Conservation (phyloP, 2,888 invertebrate species). For the Rotaria macrura region DNA sequence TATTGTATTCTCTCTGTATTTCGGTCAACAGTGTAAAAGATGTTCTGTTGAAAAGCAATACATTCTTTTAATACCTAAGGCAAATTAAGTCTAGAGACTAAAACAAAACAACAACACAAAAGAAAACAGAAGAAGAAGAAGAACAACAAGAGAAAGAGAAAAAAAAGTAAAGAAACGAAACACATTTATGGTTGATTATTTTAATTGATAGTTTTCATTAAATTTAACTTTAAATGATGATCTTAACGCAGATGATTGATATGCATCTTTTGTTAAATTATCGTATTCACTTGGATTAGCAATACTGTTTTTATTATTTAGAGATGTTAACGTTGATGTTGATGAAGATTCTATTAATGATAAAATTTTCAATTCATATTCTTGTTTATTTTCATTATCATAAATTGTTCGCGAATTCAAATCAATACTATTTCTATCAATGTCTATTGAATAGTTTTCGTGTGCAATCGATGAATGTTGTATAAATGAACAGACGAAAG, state of each 20-base stretch:
- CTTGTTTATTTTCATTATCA: neutral
- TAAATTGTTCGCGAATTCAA: neutral
- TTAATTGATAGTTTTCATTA: too few relatives aligned
- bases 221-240: too few relatives aligned
- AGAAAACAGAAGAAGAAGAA: too few relatives aligned
- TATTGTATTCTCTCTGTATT: neutral
- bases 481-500: neutral
- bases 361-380: neutral
- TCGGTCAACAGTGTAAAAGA: neutral
- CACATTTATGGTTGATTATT: too few relatives aligned
- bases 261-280: neutral
- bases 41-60: neutral
- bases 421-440: neutral
- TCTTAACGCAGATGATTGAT: too few relatives aligned
- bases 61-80: neutral
- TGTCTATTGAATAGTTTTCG: neutral
- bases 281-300: neutral
- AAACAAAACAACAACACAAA: neutral
- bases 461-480: neutral
- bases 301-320: neutral
- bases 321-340: neutral
- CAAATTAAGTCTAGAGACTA: neutral
- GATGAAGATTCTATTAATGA: neutral
- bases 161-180: too few relatives aligned
- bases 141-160: too few relatives aligned